Evolutionary conservation across 2,888 invertebrate genomes (phyloP), one percentile per base, ranked within the genome.

Genomic region (Campaea margaritaria): DNA sequence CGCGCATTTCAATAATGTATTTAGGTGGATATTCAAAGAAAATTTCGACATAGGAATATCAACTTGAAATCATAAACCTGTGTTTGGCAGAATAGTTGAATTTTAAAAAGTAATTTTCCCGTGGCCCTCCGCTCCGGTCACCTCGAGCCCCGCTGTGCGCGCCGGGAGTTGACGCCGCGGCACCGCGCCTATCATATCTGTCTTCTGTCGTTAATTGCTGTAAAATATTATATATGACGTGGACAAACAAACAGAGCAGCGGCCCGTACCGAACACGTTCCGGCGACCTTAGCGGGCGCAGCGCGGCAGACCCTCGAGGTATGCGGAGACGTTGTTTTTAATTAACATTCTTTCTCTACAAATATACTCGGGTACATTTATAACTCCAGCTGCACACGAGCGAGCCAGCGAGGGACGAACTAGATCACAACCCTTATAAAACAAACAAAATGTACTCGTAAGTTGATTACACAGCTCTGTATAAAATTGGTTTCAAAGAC

Each of bases 121-220:
- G 38, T 13, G 38, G 16, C 38, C 48, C 47, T 12, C 4, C 16
- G 38, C 36, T 36, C 47, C 14, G 28, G 5, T 13, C 14, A 46
- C 11, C 46, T 14, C n/a, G 46, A 8, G 34, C 13, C 34, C 34
- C 34, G 34, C 34, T 9, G 34, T 11, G 36, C 36, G 46, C 36
- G 46, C 15, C 46, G 16, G 15, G 46, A 34, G 46, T 15, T 13
- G 34, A 46, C 46, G 16, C 46, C 36, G 38, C n/a, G 12, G 38
- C n/a, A 12, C 38, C 14, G 38, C n/a, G n/a, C 38, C 14, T 14
- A 34, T 31, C 15, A 31, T 31, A 46, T 46, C 31, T 46, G 31
- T 46, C 31, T 45, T 9, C 10, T 45, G 13, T 13, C 44, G 28
- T 43, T 43, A 44, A 44, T 44, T 44, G 44, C 28, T 13, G 44